These are phyloP conservation scores for Pocillopora grandis DNA, from an alignment of 92 coral and sea anemone species.

Conservation along the genomic window DNA sequence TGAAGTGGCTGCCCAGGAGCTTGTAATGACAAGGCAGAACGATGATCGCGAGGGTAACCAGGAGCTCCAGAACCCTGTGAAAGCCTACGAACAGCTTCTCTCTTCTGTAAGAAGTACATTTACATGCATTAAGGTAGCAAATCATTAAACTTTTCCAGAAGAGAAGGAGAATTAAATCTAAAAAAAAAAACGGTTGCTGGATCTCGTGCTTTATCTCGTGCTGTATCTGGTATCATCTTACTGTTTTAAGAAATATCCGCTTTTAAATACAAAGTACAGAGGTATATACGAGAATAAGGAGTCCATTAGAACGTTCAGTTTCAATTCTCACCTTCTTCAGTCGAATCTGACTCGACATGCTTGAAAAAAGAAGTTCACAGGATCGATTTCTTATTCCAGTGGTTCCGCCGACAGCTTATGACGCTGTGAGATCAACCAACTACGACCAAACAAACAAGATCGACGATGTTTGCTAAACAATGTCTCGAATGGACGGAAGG, in stretches of 20 bases:
- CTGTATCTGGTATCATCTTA: not conserved
- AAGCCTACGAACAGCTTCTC: conserved; percentile 84
- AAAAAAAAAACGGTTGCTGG: no score
- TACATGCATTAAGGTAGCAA: not conserved
- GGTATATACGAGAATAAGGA: no score
- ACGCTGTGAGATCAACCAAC: no score
- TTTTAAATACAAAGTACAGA: not conserved
- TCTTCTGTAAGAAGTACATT: conserved; percentile 52
- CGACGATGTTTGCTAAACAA: no score
- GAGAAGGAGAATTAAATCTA: no score
- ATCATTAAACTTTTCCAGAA: not conserved
- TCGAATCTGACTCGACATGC: conserved; percentile 69
- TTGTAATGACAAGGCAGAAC: not conserved
- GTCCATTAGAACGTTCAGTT: no score
- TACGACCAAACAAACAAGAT: no score
- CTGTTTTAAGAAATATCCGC: not conserved
- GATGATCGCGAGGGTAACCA: not conserved
- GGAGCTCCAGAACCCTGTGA: conserved; percentile 65
- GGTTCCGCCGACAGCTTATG: no score
- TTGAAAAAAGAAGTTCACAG: not conserved
- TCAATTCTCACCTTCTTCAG: conserved; percentile 69
- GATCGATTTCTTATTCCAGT: no score
- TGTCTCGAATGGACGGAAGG: no score
- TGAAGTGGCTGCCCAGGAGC: conserved; percentile 27
- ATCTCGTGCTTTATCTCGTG: not conserved